phyloP scores from a whole-genome alignment of 2,888 invertebrate species.

The Andrena flavipes region DNA sequence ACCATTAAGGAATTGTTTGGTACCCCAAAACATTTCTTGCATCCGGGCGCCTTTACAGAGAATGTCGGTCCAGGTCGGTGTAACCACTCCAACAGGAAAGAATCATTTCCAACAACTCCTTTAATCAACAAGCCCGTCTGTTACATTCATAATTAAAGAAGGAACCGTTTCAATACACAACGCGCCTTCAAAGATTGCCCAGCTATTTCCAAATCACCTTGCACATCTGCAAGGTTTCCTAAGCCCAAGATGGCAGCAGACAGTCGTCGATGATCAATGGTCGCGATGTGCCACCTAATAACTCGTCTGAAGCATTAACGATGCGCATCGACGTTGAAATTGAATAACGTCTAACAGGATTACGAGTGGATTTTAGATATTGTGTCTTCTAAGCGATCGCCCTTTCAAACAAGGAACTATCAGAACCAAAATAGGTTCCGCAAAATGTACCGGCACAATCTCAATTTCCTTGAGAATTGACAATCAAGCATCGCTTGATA shows the following conservation, averaged over 20 bases:
- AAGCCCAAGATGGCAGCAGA: background rate
- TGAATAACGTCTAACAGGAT: background rate
- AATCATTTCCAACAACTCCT: no score
- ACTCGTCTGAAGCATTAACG: background rate
- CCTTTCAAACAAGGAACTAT: background rate
- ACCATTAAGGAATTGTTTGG: no score
- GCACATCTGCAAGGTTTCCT: background rate
- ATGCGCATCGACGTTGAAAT: constrained; percentile 3
- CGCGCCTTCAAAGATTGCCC: background rate
- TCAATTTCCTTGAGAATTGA: background rate
- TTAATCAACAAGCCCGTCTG: no score
- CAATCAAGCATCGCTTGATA: no score
- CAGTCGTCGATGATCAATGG: background rate
- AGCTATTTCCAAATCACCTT: background rate
- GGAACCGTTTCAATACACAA: no score
- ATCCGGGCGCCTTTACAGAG: no score
- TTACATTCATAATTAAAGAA: no score
- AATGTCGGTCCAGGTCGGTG: no score
- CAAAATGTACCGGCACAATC: no score
- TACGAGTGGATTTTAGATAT: background rate
- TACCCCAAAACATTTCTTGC: no score
- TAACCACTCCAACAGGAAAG: no score
- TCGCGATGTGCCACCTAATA: background rate
- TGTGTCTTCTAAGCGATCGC: background rate
- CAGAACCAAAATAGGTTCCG: background rate